Evolutionary conservation across 2,113 vertebrate genomes (phyloP), one percentile per base, ranked within the genome.

Genomic region (Triplophysa siluroides): DNA sequence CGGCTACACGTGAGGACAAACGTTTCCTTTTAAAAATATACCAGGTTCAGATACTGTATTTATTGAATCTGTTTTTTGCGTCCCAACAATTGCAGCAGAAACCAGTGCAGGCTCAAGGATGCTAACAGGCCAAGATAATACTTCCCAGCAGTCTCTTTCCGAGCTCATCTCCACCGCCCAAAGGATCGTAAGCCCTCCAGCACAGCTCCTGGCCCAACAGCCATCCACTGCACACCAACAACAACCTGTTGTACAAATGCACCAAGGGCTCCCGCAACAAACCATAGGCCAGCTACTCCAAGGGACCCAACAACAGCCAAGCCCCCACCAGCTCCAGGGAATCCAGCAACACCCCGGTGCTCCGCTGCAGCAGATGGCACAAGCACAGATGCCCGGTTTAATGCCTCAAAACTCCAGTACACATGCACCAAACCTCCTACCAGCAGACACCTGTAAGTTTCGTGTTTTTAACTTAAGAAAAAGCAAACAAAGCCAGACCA

Each of bases 61-160:
- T 10, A 19, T 19, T 56, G 14, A 19, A 19, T 56, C 8, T 58
- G 0, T 21, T 21, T 21, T 2, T n/a, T n/a, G 8, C 62, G n/a
- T 72, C 52, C 29, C 26, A 56, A 70, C 4, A 8, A 21, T n/a
- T 93, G 92, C 93, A 43, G 95, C 95, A 26, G 97, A 98, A 91
- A 95, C 93, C 5, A 93, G 94, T 63, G 90, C 94, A 81, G 94
- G 93, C 81, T 93, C 94, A 60, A 89, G 93, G 0, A 89, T 96
- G 61, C 94, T 95, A 73, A 92, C 93, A 0, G 95, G 97, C 92
- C 97, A 97, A 91, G 95, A 95, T 58, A 96, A 94, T 1, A 91
- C 92, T 60, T 86, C 93, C 83, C 95, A 95, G 88, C 95, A 94
- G 0, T 94, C 94, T 0, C 86, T 94, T 50, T 91, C 91, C 0